A percentile compares a stretch with the other conserved stretches of the same genome.
Evolutionary conservation across 2,797 vertebrate genomes (phyloP).

Genomic region (Tapirus indicus): DNA sequence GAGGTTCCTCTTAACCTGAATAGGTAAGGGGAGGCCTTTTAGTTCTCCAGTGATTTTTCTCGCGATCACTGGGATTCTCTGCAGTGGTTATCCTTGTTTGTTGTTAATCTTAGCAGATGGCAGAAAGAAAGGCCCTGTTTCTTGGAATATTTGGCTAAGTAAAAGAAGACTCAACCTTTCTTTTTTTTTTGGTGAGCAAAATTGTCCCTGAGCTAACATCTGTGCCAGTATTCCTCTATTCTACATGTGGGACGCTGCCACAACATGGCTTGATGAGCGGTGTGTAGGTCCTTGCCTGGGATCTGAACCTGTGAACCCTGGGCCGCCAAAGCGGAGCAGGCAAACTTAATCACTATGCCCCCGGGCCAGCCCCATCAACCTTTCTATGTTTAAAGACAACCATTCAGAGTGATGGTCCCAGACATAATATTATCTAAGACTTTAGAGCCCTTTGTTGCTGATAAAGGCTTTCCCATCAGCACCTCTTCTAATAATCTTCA

Average conservation of each 20-base stretch:
- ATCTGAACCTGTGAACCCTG: too few relatives aligned
- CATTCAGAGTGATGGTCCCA: too few relatives aligned
- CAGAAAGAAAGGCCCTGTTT: constrained; percentile 36
- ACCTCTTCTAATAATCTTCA: background rate
- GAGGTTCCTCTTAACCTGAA: background rate
- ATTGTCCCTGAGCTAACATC: too few relatives aligned
- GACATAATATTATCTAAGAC: rapidly evolving
- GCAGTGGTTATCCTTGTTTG: constrained; percentile 58
- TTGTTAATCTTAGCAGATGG: constrained; percentile 64
- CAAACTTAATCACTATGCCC: too few relatives aligned
- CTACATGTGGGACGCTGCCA: too few relatives aligned
- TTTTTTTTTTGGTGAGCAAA: background rate
- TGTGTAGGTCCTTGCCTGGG: too few relatives aligned
- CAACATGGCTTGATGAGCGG: too few relatives aligned
- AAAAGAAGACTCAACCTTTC: background rate
- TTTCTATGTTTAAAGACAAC: background rate
- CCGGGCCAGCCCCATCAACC: too few relatives aligned
- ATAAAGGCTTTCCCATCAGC: background rate
- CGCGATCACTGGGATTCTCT: constrained; percentile 46
- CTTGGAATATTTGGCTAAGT: background rate
- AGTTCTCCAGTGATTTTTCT: constrained; percentile 62
- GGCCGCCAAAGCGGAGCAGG: too few relatives aligned
- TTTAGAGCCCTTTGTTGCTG: background rate
- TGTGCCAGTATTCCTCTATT: too few relatives aligned
- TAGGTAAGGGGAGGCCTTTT: constrained; percentile 2